Conservation (phyloP, 2,113 vertebrate species). For the Rynchops niger region DNA sequence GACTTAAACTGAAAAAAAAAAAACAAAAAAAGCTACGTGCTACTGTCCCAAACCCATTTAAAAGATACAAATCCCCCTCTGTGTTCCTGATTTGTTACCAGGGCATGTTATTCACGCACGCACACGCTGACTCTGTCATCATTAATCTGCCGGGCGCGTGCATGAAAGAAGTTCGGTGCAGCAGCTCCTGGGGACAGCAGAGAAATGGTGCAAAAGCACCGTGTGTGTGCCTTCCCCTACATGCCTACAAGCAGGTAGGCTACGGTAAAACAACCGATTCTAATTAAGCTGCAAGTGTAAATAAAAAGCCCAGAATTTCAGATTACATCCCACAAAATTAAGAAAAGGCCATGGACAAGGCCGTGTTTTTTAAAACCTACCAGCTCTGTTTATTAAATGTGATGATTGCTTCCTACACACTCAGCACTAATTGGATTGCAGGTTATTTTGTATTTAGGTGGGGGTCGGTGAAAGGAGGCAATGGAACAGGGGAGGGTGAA, state of each 20-base stretch:
- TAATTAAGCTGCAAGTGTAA: constrained; percentile 67
- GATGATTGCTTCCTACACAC: constrained; percentile 49
- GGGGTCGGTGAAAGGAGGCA: not conserved
- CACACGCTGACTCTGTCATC: not conserved
- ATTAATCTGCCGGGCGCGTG: not conserved
- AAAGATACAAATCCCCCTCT: not conserved
- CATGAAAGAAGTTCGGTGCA: not conserved
- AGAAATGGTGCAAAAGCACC: not conserved
- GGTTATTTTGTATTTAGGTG: not conserved
- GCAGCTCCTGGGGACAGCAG: not conserved
- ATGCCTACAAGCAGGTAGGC: not conserved
- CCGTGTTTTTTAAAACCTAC: constrained; percentile 29
- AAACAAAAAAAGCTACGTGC: not conserved
- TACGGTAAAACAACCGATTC: not conserved
- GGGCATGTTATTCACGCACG: not conserved
- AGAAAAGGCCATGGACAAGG: constrained; percentile 59
- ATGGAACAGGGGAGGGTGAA: not conserved
- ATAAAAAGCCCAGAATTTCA: constrained; percentile 65
- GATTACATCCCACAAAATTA: constrained; percentile 65
- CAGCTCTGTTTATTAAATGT: constrained; percentile 64
- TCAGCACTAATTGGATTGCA: constrained; percentile 57
- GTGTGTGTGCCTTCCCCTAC: not conserved
- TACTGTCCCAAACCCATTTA: not conserved
- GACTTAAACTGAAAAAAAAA: not conserved
- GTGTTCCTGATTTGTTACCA: not conserved